Percentiles rank a stretch among this genome's conserved stretches.
Evolutionary conservation across 1,140 invertebrate genomes (phyloP).

Genomic region (Lamellibrachia luymesi): DNA sequence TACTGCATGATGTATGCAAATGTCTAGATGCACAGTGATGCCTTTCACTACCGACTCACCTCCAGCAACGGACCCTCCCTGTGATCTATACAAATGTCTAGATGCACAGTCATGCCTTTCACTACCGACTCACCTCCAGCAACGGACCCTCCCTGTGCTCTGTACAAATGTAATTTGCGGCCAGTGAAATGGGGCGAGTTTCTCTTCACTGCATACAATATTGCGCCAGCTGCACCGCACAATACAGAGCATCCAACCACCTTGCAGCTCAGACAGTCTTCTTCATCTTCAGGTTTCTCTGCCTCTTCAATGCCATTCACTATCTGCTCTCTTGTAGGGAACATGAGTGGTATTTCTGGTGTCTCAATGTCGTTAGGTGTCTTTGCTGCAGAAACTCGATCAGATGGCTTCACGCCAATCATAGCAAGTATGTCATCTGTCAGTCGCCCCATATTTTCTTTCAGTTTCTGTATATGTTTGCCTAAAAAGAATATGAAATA

Average conservation of each 20-base stretch:
- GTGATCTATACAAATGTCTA: background rate
- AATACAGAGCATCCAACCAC: background rate
- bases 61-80: background rate
- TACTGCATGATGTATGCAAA: background rate
- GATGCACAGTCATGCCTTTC: background rate
- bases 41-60: background rate
- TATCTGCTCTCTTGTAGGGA: too few relatives aligned
- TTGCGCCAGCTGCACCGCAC: background rate
- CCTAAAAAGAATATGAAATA: background rate
- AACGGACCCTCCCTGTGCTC: background rate
- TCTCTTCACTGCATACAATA: background rate
- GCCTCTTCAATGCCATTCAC: too few relatives aligned
- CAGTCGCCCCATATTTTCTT: slow-evolving; percentile 15
- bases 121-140: background rate
- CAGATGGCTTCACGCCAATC: slow-evolving; percentile 16
- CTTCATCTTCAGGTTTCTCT: background rate
- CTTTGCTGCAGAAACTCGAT: background rate
- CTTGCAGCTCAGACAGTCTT: background rate
- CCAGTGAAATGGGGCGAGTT: background rate
- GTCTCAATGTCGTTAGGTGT: background rate
- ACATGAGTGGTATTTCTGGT: too few relatives aligned
- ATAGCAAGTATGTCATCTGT: slow-evolving; percentile 17
- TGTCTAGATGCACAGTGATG: background rate
- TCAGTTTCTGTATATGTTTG: background rate
- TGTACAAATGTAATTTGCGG: background rate